Percentiles rank a stretch among this genome's conserved stretches.
Evolutionary conservation across 2,113 vertebrate genomes (phyloP).

Genomic region (Amblyornis subalaris): DNA sequence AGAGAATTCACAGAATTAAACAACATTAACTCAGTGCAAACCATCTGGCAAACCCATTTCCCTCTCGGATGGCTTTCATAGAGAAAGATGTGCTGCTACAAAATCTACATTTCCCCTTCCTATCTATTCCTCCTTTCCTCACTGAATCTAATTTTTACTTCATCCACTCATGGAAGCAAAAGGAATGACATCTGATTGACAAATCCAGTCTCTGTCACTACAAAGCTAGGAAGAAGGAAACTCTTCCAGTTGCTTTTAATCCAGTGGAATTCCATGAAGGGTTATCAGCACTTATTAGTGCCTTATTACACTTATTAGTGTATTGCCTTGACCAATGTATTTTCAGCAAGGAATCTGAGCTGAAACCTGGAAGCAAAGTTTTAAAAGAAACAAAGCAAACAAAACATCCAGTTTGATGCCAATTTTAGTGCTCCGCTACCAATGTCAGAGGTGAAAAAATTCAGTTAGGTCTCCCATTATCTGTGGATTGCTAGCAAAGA

Average conservation of each 20-base stretch:
- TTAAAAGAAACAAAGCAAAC: not conserved
- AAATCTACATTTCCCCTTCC: not conserved
- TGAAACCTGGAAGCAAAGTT: not conserved
- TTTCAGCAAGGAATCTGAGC: not conserved
- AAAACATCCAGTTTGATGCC: not conserved
- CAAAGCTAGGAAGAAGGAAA: not conserved
- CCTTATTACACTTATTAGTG: too few species aligned
- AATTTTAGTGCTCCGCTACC: not conserved
- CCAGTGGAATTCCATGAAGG: not conserved
- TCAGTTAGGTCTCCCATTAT: not conserved
- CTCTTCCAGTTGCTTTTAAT: not conserved
- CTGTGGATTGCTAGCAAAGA: not conserved
- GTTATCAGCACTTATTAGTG: not conserved
- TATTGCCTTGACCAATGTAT: not conserved
- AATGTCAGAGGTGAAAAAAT: not conserved
- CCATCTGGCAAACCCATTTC: not conserved
- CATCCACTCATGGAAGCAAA: not conserved
- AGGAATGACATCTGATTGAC: not conserved
- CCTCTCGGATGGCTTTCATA: rapidly evolving
- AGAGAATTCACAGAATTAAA: not conserved
- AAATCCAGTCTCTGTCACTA: not conserved
- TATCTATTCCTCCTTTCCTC: not conserved
- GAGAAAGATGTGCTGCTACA: not conserved
- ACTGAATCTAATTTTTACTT: not conserved
- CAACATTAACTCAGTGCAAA: not conserved